Evolutionary conservation across 2,113 vertebrate species (phyloP).

Genomic region (Phalacrocorax aristotelis): DNA sequence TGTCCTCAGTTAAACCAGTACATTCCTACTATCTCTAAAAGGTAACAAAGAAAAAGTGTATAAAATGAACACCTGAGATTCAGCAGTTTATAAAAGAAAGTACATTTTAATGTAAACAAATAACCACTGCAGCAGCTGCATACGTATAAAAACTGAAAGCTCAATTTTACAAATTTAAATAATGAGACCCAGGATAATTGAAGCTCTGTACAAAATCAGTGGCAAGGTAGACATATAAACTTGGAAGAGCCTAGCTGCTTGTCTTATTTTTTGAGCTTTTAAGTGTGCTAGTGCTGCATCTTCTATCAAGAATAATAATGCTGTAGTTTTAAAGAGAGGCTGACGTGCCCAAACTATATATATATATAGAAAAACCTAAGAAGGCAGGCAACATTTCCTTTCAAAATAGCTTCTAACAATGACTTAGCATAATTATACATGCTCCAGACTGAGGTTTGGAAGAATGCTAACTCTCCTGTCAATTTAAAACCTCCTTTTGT

Average conservation of each 20-base stretch:
- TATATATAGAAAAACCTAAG: neutral
- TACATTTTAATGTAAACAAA: neutral
- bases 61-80: neutral
- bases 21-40: neutral
- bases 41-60: neutral
- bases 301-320: neutral
- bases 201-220: neutral
- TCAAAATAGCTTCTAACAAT: constrained; percentile 14
- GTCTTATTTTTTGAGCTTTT: neutral
- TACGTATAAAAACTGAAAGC: neutral
- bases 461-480: neutral
- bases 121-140: neutral
- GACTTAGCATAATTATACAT: constrained; percentile 18
- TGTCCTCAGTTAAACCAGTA: neutral
- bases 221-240: neutral
- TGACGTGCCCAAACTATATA: neutral
- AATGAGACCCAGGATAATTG: neutral
- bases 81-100: neutral
- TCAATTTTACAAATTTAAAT: neutral
- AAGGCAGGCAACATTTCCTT: neutral
- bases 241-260: neutral
- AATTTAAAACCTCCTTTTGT: neutral
- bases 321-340: neutral
- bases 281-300: neutral
- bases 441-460: neutral